These are phyloP conservation scores for Aphodius granarius DNA, from an alignment of 2,888 invertebrate genomes.

Conservation along the genomic window DNA sequence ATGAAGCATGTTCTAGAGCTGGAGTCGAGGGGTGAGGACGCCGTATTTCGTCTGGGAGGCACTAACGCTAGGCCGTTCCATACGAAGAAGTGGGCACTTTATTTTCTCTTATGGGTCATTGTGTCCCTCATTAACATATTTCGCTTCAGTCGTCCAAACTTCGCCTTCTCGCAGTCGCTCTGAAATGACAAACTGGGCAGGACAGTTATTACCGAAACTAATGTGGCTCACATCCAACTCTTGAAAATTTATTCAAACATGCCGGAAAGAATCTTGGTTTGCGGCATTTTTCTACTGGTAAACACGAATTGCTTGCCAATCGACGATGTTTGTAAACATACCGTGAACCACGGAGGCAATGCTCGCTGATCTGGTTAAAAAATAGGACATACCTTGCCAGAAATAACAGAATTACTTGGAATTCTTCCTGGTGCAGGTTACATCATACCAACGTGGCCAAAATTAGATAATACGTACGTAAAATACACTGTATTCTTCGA, in stretches of 20 bases:
- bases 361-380: not conserved
- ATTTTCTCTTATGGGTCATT: constrained; percentile 16
- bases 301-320: not conserved
- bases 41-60: constrained; percentile 15
- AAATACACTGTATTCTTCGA: not conserved
- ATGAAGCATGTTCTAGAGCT: not conserved
- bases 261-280: not conserved
- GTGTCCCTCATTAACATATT: constrained; percentile 20
- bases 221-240: not conserved
- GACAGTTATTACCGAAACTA: not conserved
- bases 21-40: not conserved
- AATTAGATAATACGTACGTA: not conserved
- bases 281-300: not conserved
- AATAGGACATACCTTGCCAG: not conserved
- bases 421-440: not conserved
- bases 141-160: not conserved
- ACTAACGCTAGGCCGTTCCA: constrained; percentile 5
- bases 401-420: not conserved
- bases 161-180: not conserved
- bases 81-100: constrained; percentile 15
- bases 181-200: not conserved
- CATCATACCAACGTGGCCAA: not conserved
- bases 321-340: not conserved
- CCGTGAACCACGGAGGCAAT: not conserved
- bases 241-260: not conserved